These are phyloP conservation scores for Leistus spinibarbis DNA, from an alignment of 2,888 invertebrate species.

Conservation along the genomic window DNA sequence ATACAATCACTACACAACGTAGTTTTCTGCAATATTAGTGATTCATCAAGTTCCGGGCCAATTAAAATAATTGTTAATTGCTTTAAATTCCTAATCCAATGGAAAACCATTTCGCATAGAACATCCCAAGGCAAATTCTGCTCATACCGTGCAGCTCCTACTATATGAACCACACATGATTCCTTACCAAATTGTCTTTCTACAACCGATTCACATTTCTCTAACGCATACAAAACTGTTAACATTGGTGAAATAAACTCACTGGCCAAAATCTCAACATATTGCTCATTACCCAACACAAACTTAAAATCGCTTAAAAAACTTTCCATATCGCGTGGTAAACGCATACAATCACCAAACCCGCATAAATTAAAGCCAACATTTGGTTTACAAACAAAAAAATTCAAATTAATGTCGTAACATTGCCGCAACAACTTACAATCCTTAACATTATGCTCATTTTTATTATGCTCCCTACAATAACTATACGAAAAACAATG, in stretches of 20 bases:
- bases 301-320: slow-evolving; percentile 17
- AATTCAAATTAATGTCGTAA: slow-evolving; percentile 26
- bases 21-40: background rate
- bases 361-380: background rate
- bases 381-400: slow-evolving; percentile 11
- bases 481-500: slow-evolving; percentile 40
- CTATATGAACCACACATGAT: slow-evolving; percentile 47
- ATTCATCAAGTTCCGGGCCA: slow-evolving; percentile 47
- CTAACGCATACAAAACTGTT: slow-evolving; percentile 46
- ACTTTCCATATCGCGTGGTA: slow-evolving; percentile 16
- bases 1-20: slow-evolving; percentile 42
- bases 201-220: slow-evolving; percentile 40
- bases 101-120: slow-evolving; percentile 47
- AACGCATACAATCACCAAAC: background rate
- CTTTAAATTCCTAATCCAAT: slow-evolving; percentile 47
- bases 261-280: slow-evolving; percentile 4
- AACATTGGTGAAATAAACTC: slow-evolving; percentile 28
- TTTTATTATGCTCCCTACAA: slow-evolving; percentile 40
- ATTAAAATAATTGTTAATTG: slow-evolving; percentile 46
- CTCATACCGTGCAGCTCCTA: slow-evolving; percentile 50
- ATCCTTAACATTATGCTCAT: slow-evolving; percentile 16
- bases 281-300: background rate
- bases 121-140: slow-evolving; percentile 44
- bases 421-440: slow-evolving; percentile 13
- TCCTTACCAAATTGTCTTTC: slow-evolving; percentile 34